Evolutionary conservation across 53 echinoderm and acorn worm species (phyloP).

Genomic region (Pentamera pediparva): DNA sequence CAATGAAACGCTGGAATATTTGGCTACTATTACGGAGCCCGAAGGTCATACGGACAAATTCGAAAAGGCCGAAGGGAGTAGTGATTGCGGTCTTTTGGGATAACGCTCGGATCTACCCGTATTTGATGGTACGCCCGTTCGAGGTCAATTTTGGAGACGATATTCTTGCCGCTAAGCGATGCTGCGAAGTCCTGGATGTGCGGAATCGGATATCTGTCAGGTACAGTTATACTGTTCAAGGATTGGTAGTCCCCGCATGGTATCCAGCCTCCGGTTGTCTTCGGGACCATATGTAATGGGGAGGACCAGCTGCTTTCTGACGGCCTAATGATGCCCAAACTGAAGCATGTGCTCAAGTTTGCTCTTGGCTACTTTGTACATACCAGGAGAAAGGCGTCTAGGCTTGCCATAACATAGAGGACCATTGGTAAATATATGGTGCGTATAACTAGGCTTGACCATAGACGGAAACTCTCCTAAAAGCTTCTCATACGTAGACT

Average conservation of each 20-base stretch:
- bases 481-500: too few species aligned
- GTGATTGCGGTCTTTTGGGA: constrained; percentile 43
- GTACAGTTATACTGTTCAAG: constrained; percentile 30
- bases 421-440: constrained; percentile 28
- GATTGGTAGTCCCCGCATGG: constrained; percentile 39
- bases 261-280: constrained; percentile 37
- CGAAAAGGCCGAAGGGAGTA: constrained; percentile 46
- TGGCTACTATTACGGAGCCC: constrained; percentile 43
- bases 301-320: constrained; percentile 47
- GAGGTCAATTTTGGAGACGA: constrained; percentile 40
- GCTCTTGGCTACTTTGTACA: neutral
- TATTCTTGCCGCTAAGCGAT: neutral
- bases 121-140: constrained; percentile 56
- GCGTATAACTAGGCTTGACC: neutral
- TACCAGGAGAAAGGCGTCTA: constrained; percentile 1
- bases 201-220: constrained; percentile 43
- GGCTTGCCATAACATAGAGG: constrained; percentile 32
- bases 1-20: constrained; percentile 48
- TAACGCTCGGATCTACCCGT: constrained; percentile 11
- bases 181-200: constrained; percentile 31
- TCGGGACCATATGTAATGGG: constrained; percentile 42
- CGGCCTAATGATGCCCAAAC: constrained; percentile 32
- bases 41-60: constrained; percentile 58
- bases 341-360: constrained; percentile 51
- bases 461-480: too few species aligned